Base-by-base conservation (phyloP, 2,888 invertebrate genomes). In the Tetragonisca angustula region DNA sequence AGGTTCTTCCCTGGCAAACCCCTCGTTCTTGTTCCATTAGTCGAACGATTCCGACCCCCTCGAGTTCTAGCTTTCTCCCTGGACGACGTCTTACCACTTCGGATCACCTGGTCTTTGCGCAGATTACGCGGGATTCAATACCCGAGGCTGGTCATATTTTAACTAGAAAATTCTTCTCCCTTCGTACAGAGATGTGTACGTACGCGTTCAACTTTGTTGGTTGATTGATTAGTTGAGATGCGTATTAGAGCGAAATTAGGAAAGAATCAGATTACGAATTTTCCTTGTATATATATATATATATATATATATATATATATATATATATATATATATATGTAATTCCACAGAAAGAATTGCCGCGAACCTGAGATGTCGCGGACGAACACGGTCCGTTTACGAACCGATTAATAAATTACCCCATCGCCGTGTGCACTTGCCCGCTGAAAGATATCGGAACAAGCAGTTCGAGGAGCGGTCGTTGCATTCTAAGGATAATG, bases 401-500 rank as follows among this genome's bases (percentile, higher is more conserved):
- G 11, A 52, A 27, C 49, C 24, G 77, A 81, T 65, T 70, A 74
- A 75, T 70, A 61, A 75, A 61, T 81, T 81, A n/a, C 27, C 65
- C 21, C 71, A 75, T 81, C 74, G 81, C 68, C 68, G 52, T 9
- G 56, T 56, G 9, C 64, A 52, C 13, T 74, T 62, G 50, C 27
- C 27, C 27, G 36, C 21, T 19, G 62, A 80, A 74, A 74, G 81
- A 80, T 50, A 62, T 64, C 62, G 56, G 74, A 77, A 74, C 56
- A 59, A 75, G 68, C 76, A 76, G 83, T 87, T 62, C 17, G 52
- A 71, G 54, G 36, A 59, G 62, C 73, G 62, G 68, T 81, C 79
- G 84, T 81, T 84, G 82, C 81, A 68, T 87, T 89, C 87, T 81
- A 83, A 81, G 88, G 91, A 92, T 93, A 93, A 93, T 91, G 89